Conservation (phyloP, 2,888 invertebrate species). For the Gnatocerus cornutus region DNA sequence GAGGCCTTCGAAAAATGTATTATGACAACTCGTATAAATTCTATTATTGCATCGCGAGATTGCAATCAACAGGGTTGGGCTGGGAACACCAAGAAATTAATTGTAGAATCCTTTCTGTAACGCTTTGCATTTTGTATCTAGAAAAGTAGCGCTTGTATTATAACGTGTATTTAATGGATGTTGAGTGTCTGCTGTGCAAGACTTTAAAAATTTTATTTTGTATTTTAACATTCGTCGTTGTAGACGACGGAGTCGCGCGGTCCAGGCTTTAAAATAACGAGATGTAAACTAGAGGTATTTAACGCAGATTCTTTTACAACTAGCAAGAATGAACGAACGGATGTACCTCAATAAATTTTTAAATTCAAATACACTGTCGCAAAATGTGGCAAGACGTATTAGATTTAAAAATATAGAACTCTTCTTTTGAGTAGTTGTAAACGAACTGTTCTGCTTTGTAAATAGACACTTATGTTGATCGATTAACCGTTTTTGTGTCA, state of each 20-base stretch:
- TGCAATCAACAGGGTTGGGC: slow-evolving; percentile 58
- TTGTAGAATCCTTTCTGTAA: slow-evolving; percentile 14
- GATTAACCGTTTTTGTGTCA: slow-evolving; percentile 31
- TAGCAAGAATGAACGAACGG: slow-evolving; percentile 1
- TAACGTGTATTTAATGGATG: slow-evolving; percentile 26
- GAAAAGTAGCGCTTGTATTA: slow-evolving; percentile 23
- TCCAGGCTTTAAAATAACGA: slow-evolving; percentile 57
- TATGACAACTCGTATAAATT: slow-evolving; percentile 4
- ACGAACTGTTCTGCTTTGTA: slow-evolving; percentile 25
- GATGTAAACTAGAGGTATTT: slow-evolving; percentile 46
- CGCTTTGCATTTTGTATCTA: slow-evolving; percentile 30
- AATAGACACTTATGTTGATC: slow-evolving; percentile 18
- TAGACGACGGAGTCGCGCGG: slow-evolving; percentile 55
- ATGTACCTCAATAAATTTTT: neutral
- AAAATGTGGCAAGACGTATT: neutral
- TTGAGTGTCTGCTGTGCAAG: slow-evolving; percentile 47
- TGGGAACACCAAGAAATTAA: slow-evolving; percentile 56
- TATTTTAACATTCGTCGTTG: slow-evolving; percentile 54
- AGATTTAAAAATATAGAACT: slow-evolving; percentile 1
- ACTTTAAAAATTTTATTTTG: slow-evolving; percentile 37
- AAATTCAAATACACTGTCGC: neutral
- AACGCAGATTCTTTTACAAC: slow-evolving; percentile 34
- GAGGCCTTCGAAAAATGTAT: slow-evolving; percentile 34
- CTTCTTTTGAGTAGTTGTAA: slow-evolving; percentile 26
- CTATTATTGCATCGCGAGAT: slow-evolving; percentile 28